These are phyloP conservation scores for Sterrhoptilus dennistouni DNA, from an alignment of 2,113 vertebrate genomes.

Conservation along the genomic window DNA sequence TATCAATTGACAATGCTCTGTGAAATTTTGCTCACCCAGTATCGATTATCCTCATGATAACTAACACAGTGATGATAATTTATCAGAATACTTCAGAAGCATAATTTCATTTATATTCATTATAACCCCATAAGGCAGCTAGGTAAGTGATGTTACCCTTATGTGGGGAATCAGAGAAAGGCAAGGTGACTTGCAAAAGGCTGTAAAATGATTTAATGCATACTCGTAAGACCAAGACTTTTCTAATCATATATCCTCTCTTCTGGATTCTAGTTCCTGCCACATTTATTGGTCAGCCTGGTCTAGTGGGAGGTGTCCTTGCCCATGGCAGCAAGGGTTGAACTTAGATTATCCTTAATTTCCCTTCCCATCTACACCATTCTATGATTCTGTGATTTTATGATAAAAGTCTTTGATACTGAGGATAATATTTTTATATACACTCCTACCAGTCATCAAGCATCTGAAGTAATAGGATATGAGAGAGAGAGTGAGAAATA, in stretches of 20 bases:
- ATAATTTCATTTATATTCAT: neutral
- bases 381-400: neutral
- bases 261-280: neutral
- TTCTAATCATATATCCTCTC: neutral
- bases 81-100: neutral
- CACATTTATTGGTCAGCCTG: neutral
- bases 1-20: neutral
- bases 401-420: neutral
- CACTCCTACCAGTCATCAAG: neutral
- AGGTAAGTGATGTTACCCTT: neutral
- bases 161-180: neutral
- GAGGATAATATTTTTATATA: neutral
- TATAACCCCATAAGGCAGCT: neutral
- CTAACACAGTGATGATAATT: neutral
- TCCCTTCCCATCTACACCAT: neutral
- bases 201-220: neutral
- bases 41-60: neutral
- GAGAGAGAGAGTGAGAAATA: neutral
- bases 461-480: neutral
- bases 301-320: too few relatives aligned
- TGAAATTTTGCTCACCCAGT: neutral
- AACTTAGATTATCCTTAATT: neutral
- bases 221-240: neutral
- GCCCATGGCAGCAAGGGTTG: accelerated
- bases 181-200: neutral